These are phyloP conservation scores for Paraescarpia echinospica DNA, from an alignment of 1,140 invertebrate genomes.

Conservation along the genomic window DNA sequence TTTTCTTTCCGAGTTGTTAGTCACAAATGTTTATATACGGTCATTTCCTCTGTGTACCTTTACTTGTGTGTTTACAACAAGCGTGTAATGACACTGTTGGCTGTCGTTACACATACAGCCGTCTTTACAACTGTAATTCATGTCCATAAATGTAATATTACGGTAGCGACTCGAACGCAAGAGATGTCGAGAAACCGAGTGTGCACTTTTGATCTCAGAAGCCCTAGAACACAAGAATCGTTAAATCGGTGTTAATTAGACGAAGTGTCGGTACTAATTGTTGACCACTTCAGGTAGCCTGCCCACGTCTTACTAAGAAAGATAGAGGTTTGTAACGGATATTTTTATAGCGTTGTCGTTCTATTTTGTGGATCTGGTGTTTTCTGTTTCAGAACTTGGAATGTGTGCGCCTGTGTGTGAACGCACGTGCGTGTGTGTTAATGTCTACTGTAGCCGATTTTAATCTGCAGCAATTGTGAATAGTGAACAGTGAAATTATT, in stretches of 20 bases:
- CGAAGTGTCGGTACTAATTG: not conserved
- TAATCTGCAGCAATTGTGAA: constrained; percentile 5
- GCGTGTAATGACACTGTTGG: not conserved
- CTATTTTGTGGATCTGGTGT: not conserved
- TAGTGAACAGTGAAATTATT: not conserved
- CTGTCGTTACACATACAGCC: not conserved
- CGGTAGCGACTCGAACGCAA: not conserved
- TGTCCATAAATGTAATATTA: not conserved
- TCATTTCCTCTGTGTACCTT: too few species aligned
- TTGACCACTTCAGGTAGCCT: not conserved
- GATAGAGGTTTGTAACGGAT: not conserved
- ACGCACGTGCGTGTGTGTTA: not conserved
- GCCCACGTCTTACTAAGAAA: not conserved
- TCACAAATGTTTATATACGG: too few species aligned
- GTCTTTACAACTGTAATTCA: not conserved
- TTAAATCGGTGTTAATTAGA: not conserved
- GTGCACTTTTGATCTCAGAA: not conserved
- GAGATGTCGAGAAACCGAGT: not conserved
- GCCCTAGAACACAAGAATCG: not conserved
- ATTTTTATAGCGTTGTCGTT: not conserved
- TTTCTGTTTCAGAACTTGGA: not conserved
- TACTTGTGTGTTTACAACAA: not conserved
- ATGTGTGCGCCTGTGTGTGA: not conserved
- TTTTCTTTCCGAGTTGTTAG: too few species aligned
- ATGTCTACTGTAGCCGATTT: not conserved